These are phyloP conservation scores for Sipha maydis DNA, from an alignment of 2,888 invertebrate species.

Conservation along the genomic window DNA sequence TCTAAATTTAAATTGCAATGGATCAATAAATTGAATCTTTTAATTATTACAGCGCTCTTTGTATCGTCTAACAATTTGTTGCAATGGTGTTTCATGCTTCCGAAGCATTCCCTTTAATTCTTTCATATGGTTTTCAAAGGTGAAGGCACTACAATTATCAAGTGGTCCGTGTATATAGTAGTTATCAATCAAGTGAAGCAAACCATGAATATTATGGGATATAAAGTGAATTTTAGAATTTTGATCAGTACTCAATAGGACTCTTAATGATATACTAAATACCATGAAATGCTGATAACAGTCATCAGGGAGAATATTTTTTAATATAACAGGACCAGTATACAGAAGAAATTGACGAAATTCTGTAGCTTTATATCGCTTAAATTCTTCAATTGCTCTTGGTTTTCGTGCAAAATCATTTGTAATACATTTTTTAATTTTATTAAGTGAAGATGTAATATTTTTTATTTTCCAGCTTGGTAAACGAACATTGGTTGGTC, in stretches of 20 bases:
- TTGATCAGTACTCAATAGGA: too few species aligned
- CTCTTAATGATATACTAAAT: too few species aligned
- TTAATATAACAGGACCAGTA: too few species aligned
- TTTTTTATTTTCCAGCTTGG: too few species aligned
- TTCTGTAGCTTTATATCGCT: too few species aligned
- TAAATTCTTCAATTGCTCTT: too few species aligned
- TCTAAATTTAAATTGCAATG: conserved; percentile 14
- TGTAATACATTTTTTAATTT: too few species aligned
- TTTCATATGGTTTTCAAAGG: background rate
- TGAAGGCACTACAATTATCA: background rate
- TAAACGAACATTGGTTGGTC: too few species aligned
- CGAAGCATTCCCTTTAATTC: background rate
- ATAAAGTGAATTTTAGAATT: background rate
- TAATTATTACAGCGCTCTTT: background rate
- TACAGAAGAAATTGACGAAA: background rate
- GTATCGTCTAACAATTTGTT: background rate
- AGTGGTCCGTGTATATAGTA: background rate
- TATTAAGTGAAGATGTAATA: too few species aligned
- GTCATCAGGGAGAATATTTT: too few species aligned
- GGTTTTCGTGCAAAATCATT: too few species aligned
- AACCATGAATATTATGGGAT: background rate
- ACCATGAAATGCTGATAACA: too few species aligned
- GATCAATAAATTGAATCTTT: background rate
- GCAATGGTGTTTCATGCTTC: background rate
- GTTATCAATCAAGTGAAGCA: background rate